Conservation (phyloP, 2,113 vertebrate species). For the Pipa parva region DNA sequence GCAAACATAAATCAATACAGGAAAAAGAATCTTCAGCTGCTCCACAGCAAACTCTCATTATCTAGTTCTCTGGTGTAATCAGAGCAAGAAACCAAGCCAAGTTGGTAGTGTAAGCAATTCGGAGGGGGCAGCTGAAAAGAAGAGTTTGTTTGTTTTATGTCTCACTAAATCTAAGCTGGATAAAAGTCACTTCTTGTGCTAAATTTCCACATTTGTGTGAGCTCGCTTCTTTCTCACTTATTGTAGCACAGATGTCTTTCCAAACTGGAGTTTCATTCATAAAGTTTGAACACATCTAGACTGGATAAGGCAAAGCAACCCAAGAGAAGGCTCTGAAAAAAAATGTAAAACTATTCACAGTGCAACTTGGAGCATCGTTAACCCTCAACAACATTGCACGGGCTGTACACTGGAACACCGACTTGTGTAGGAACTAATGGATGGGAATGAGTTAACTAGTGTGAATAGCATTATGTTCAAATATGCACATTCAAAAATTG, state of each 20-base stretch:
- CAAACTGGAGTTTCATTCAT: conserved; percentile 62
- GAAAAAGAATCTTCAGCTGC: conserved; percentile 42
- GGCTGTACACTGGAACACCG: background rate
- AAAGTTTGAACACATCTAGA: conserved; percentile 50
- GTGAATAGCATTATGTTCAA: too few species aligned
- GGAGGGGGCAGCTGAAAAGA: conserved; percentile 59
- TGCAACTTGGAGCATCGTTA: conserved; percentile 26
- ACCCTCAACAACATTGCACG: background rate
- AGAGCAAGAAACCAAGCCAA: conserved; percentile 59
- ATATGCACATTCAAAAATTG: too few species aligned
- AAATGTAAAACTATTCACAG: conserved; percentile 36
- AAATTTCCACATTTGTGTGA: conserved; percentile 56
- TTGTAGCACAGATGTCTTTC: conserved; percentile 62
- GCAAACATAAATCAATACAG: background rate
- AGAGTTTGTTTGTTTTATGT: conserved; percentile 63
- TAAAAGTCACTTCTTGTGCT: conserved; percentile 54
- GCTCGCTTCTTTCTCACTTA: conserved; percentile 57
- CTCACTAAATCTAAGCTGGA: conserved; percentile 53
- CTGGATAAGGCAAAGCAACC: conserved; percentile 42
- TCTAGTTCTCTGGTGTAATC: conserved; percentile 55
- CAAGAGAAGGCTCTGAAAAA: conserved; percentile 48
- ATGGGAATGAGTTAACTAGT: too few species aligned
- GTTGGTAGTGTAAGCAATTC: conserved; percentile 57
- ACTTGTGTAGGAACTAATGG: too few species aligned
- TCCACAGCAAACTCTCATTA: conserved; percentile 46